Conservation (phyloP, 2,113 vertebrate species). For the Indicator maculatus region DNA sequence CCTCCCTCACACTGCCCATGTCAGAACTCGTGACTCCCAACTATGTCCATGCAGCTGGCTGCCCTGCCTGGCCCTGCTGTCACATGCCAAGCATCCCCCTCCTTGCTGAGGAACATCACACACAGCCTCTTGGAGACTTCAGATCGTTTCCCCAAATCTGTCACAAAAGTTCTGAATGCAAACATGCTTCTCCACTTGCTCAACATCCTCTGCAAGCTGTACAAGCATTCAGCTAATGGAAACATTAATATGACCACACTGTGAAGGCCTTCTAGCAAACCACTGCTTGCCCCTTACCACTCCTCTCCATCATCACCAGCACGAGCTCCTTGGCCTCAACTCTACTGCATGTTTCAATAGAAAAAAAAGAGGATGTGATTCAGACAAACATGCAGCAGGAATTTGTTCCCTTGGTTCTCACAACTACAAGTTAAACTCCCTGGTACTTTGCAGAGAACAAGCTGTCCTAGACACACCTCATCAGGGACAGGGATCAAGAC, state of each 20-base stretch:
- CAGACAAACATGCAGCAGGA: neutral
- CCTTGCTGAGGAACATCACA: accelerated
- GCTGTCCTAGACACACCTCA: neutral
- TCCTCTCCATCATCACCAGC: neutral
- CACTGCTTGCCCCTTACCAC: neutral
- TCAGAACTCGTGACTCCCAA: neutral
- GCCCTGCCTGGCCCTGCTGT: neutral
- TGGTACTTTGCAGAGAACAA: neutral
- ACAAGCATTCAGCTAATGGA: neutral
- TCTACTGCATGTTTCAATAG: neutral
- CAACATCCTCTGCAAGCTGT: neutral
- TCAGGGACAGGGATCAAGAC: neutral
- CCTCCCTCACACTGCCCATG: accelerated
- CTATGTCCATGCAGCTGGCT: accelerated
- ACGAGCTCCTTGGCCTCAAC: neutral
- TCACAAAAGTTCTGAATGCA: neutral
- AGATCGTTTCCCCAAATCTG: accelerated
- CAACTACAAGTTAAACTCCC: neutral
- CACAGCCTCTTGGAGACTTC: neutral
- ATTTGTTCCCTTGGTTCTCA: neutral
- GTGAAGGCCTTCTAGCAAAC: neutral
- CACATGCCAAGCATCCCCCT: accelerated
- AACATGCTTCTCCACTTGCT: accelerated
- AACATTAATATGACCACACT: accelerated
- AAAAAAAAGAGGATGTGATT: neutral